Conservation (phyloP, 2,888 invertebrate species). For the Cryptophagus acutangulus region DNA sequence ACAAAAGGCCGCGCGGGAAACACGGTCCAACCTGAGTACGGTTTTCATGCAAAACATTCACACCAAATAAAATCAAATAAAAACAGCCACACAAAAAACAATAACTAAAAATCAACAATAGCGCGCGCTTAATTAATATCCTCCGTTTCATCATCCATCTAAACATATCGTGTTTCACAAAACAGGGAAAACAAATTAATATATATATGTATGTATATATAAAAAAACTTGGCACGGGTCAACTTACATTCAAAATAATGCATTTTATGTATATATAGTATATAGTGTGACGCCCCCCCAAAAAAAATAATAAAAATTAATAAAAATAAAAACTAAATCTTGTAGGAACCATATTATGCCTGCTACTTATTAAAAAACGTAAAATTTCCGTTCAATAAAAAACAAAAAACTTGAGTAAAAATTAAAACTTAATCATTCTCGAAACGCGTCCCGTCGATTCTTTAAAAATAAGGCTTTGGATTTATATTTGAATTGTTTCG, state of each 20-base stretch:
- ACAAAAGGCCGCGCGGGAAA: slow-evolving; percentile 37
- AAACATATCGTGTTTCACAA: neutral
- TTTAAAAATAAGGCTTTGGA: slow-evolving; percentile 28
- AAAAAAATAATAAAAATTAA: slow-evolving; percentile 19
- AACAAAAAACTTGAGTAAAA: slow-evolving; percentile 22
- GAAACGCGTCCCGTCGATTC: slow-evolving; percentile 4
- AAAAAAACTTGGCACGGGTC: slow-evolving; percentile 35
- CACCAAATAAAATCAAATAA: slow-evolving; percentile 9
- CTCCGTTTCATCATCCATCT: neutral
- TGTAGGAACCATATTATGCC: slow-evolving; percentile 33
- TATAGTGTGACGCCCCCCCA: slow-evolving; percentile 23
- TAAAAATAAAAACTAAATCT: slow-evolving; percentile 15
- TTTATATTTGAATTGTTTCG: slow-evolving; percentile 21
- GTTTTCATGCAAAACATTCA: slow-evolving; percentile 22
- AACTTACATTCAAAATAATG: slow-evolving; percentile 27
- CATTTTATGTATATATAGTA: slow-evolving; percentile 1
- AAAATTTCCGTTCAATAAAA: slow-evolving; percentile 15
- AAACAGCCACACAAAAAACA: slow-evolving; percentile 20
- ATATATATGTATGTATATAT: slow-evolving; percentile 12
- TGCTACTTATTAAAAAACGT: slow-evolving; percentile 23
- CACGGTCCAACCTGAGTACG: slow-evolving; percentile 46
- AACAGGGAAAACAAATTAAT: slow-evolving; percentile 14
- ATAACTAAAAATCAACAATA: slow-evolving; percentile 30
- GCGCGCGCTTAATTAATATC: slow-evolving; percentile 19
- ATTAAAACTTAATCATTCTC: slow-evolving; percentile 8